These are phyloP conservation scores for Malacoraja senta DNA, from an alignment of 2,797 vertebrate species.

Conservation along the genomic window DNA sequence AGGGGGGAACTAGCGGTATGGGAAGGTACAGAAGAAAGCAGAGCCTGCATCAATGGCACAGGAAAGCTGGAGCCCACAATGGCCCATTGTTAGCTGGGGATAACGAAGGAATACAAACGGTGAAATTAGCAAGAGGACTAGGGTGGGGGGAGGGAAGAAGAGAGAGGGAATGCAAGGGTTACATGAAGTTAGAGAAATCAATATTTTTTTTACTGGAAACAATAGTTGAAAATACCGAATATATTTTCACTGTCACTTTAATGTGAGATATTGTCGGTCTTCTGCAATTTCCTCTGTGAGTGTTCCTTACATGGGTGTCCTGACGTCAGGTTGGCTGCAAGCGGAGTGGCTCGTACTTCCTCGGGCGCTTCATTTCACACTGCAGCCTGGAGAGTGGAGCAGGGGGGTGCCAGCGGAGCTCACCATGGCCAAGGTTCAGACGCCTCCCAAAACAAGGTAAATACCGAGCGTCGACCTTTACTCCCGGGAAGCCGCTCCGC, in stretches of 20 bases:
- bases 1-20: too few relatives aligned
- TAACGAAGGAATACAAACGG: too few relatives aligned
- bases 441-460: neutral
- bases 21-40: too few relatives aligned
- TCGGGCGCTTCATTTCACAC: neutral
- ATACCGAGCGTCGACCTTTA: neutral
- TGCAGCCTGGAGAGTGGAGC: neutral
- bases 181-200: too few relatives aligned
- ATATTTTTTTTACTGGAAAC: neutral
- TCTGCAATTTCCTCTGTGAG: neutral
- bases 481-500: too few relatives aligned
- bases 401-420: neutral
- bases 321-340: slow-evolving; percentile 20
- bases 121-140: too few relatives aligned
- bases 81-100: too few relatives aligned
- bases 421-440: neutral
- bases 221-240: neutral
- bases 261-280: neutral
- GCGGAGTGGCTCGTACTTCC: neutral
- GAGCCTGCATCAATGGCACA: too few relatives aligned
- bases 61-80: too few relatives aligned
- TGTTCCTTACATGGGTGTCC: neutral
- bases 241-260: neutral
- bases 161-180: too few relatives aligned
- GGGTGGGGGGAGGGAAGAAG: too few relatives aligned